Conservation (phyloP, 2,797 vertebrate species). For the Babyrousa celebensis region DNA sequence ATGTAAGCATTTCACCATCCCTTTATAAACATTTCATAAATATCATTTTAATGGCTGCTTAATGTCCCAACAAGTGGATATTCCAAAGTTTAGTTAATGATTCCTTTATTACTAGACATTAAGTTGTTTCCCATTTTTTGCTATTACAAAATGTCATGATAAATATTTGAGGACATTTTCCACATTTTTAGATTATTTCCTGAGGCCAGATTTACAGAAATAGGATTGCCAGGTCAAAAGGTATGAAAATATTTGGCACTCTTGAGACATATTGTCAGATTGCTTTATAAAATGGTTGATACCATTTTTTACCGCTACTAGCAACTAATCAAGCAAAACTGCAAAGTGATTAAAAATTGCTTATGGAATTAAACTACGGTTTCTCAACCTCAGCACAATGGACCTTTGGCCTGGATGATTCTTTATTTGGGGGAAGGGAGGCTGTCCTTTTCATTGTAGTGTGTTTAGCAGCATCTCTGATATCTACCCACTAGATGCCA, state of each 20-base stretch:
- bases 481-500: not conserved
- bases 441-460: not conserved
- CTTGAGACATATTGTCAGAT: not conserved
- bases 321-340: not conserved
- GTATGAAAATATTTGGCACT: constrained; percentile 18
- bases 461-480: not conserved
- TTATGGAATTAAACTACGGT: not conserved
- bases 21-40: constrained; percentile 66
- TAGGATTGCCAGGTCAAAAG: constrained; percentile 33
- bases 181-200: constrained; percentile 56
- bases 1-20: constrained; percentile 10
- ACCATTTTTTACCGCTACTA: not conserved
- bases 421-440: not conserved
- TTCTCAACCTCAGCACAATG: not conserved
- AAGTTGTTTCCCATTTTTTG: constrained; percentile 65
- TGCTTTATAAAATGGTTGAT: not conserved
- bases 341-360: not conserved
- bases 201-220: constrained; percentile 61
- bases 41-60: constrained; percentile 66
- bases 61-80: constrained; percentile 65
- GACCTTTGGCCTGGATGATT: not conserved
- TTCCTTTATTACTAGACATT: constrained; percentile 55
- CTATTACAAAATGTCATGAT: constrained; percentile 52
- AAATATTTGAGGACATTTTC: constrained; percentile 56
- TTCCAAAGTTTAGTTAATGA: constrained; percentile 60